Base-by-base conservation (phyloP, 2,113 vertebrate species). In the Ophiodon elongatus region DNA sequence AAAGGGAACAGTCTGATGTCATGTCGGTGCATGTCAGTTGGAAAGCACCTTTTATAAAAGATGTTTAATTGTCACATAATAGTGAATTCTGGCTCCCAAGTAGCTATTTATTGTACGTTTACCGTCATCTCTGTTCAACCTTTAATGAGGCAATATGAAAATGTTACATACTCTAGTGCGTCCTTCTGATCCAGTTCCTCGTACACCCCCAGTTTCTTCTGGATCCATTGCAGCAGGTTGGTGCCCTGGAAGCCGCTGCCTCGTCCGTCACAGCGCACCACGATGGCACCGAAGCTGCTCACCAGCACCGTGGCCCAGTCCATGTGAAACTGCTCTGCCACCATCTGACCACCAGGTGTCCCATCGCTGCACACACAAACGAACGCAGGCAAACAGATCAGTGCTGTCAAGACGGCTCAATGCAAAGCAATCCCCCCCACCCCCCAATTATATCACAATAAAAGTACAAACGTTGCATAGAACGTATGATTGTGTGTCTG, bases 161-260 rank as follows among this genome's bases (percentile, higher is more conserved):
- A 52, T 4, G 25, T 14, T 0, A 41, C 78, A 1, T 80, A 99
- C 98, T 95, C 93, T 74, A 99, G 95, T 0, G 96, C 97, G 4
- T 96, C 95, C 85, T 94, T 54, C 93, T 99, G 98, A 82, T 99
- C 98, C 84, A 96, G 95, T 78, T 98, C 97, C 88, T 99, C 97
- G 64, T 96, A 84, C 25, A 93, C 23, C 10, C 97, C 98, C 92
- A 99, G 94, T 64, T 84, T 96, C 81, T 94, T 95, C 88, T 95
- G 96, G 64, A 99, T 94, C 35, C 97, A 96, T 0, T 99, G 97
- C 73, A 99, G 93, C 2, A 99, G 90, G 82, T 97, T 97, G 70
- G 98, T 97, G 0, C 98, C 98, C 82, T 96, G 97, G 93, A 97
- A 99, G 69, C 98, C 98, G 0, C 97, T 97, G 76, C 98, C 98